These are phyloP conservation scores for Leptinotarsa tumamoca DNA, from an alignment of 2,888 invertebrate species.

Conservation along the genomic window DNA sequence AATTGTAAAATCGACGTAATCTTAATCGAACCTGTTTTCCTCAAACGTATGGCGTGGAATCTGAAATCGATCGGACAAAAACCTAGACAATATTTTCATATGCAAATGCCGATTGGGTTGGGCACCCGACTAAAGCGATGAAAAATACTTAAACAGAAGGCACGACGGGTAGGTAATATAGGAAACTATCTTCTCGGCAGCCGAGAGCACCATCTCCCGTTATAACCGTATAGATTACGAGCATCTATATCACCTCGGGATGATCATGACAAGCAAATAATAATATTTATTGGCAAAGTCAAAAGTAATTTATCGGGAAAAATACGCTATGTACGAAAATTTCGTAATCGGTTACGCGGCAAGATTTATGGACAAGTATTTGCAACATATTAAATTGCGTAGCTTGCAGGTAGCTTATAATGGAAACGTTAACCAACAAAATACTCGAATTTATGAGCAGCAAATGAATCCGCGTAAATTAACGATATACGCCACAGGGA, in stretches of 20 bases:
- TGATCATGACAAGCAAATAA: slow-evolving; percentile 43
- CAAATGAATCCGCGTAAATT: slow-evolving; percentile 38
- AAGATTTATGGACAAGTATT: slow-evolving; percentile 50
- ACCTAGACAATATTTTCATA: slow-evolving; percentile 31
- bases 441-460: slow-evolving; percentile 44
- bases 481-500: slow-evolving; percentile 31
- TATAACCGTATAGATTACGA: slow-evolving; percentile 37
- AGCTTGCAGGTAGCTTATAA: slow-evolving; percentile 49
- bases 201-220: slow-evolving; percentile 30
- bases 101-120: slow-evolving; percentile 38
- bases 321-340: slow-evolving; percentile 41
- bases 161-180: slow-evolving; percentile 30
- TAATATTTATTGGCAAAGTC: slow-evolving; percentile 47
- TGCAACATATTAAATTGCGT: slow-evolving; percentile 51
- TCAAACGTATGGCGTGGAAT: slow-evolving; percentile 20
- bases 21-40: slow-evolving; percentile 28
- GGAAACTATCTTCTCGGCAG: slow-evolving; percentile 29
- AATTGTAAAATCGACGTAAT: slow-evolving; percentile 27
- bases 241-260: slow-evolving; percentile 41
- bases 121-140: slow-evolving; percentile 30
- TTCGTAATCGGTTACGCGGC: slow-evolving; percentile 43
- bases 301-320: slow-evolving; percentile 46
- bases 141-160: slow-evolving; percentile 37
- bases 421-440: slow-evolving; percentile 52
- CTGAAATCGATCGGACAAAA: slow-evolving; percentile 28